Evolutionary conservation across 2,113 vertebrate genomes (phyloP).

Genomic region (Pollachius pollachius): DNA sequence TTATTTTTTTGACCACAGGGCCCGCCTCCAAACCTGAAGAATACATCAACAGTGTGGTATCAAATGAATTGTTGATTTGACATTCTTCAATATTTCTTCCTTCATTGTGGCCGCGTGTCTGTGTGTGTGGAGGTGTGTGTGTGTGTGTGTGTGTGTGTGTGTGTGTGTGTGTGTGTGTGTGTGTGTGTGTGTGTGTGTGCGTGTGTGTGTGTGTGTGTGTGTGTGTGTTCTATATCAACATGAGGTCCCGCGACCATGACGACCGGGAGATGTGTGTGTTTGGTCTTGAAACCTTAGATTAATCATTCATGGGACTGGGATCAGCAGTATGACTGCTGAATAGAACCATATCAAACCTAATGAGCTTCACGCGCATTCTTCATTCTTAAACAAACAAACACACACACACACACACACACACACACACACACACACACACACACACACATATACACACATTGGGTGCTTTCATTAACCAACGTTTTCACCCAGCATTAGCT

Average conservation of each 20-base stretch:
- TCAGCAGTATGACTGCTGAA: not conserved
- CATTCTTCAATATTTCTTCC: constrained; percentile 14
- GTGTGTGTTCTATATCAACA: not conserved
- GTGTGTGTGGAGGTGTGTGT: not conserved
- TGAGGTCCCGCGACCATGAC: not conserved
- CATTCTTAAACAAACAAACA: not conserved
- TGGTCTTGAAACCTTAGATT: not conserved
- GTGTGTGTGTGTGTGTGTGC: not conserved
- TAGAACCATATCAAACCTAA: not conserved
- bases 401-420: not conserved
- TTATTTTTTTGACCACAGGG: constrained; percentile 27
- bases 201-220: not conserved
- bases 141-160: constrained; percentile 1
- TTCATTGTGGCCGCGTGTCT: not conserved
- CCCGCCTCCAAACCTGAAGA: constrained; percentile 1
- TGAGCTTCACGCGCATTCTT: not conserved
- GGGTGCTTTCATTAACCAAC: no score
- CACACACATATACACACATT: no score
- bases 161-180: not conserved
- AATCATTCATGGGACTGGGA: constrained; percentile 4
- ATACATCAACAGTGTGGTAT: constrained; percentile 26
- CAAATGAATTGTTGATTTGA: constrained; percentile 38
- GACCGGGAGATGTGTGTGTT: constrained; percentile 9
- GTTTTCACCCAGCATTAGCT: no score
- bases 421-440: no score